Conservation (phyloP, 2,113 vertebrate genomes). For the Xenopus borealis region DNA sequence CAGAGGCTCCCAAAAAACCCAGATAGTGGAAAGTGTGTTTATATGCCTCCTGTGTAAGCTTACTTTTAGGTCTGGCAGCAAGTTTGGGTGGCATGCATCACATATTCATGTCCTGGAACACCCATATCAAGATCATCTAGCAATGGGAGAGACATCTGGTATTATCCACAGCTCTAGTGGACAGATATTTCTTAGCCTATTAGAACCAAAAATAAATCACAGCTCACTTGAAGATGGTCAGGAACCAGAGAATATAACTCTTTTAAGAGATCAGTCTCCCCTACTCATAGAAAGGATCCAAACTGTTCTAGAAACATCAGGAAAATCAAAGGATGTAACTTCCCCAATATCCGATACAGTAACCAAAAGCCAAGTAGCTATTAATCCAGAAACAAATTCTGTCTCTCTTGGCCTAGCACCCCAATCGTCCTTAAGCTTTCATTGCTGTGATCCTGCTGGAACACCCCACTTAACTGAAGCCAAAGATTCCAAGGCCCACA, state of each 20-base stretch:
- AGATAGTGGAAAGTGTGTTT: slow-evolving; percentile 49
- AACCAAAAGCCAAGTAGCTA: slow-evolving; percentile 36
- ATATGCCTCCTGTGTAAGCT: slow-evolving; percentile 61
- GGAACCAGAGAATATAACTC: slow-evolving; percentile 33
- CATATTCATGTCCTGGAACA: slow-evolving; percentile 52
- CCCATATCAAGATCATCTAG: slow-evolving; percentile 25
- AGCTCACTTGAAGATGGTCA: slow-evolving; percentile 23
- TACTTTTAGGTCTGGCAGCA: slow-evolving; percentile 52
- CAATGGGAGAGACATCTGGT: slow-evolving; percentile 26
- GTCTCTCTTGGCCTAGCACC: slow-evolving; percentile 29
- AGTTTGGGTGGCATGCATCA: slow-evolving; percentile 51
- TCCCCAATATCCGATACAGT: slow-evolving; percentile 1
- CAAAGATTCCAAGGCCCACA: slow-evolving; percentile 47
- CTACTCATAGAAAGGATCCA: slow-evolving; percentile 23
- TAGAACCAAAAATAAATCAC: slow-evolving; percentile 59
- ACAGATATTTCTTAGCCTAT: slow-evolving; percentile 56
- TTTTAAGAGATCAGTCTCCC: slow-evolving; percentile 10
- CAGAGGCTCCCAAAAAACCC: slow-evolving; percentile 1
- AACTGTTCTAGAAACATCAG: slow-evolving; percentile 21
- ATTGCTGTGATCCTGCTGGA: slow-evolving; percentile 53
- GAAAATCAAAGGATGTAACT: slow-evolving; percentile 23
- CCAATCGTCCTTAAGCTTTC: slow-evolving; percentile 44
- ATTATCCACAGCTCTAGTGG: slow-evolving; percentile 54
- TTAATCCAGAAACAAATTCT: slow-evolving; percentile 21
- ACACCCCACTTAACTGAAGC: slow-evolving; percentile 46